Percentiles rank a stretch among this genome's conserved stretches.
Conservation (phyloP, 2,797 vertebrate genomes). For the Zenarchopterus dispar region DNA sequence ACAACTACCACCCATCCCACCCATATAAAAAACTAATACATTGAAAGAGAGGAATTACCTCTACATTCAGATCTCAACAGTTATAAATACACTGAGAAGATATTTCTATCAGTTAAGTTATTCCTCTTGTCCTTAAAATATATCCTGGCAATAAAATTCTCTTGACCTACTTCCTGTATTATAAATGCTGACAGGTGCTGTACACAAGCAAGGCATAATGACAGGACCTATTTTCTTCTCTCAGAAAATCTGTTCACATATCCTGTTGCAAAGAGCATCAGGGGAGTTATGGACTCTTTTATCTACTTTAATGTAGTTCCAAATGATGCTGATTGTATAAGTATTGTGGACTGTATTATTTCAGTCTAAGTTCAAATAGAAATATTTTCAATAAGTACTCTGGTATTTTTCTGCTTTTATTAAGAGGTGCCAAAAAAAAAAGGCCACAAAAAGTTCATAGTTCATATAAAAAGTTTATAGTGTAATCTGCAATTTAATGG, state of each 20-base stretch:
- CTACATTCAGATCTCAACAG: too few relatives aligned
- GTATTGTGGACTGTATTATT: not conserved
- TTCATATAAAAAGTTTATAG: not conserved
- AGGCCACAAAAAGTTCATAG: not conserved
- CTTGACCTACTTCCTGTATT: constrained; percentile 54
- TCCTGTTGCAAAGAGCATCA: constrained; percentile 31
- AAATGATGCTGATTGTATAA: not conserved
- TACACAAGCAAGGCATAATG: constrained; percentile 63
- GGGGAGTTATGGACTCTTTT: constrained; percentile 19
- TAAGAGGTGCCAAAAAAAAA: not conserved
- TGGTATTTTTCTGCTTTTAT: not conserved
- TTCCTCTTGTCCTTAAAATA: constrained; percentile 31
- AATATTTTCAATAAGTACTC: not conserved
- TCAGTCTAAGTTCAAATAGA: not conserved
- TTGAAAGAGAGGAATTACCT: too few relatives aligned
- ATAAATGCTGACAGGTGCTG: constrained; percentile 69
- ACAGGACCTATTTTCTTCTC: constrained; percentile 68
- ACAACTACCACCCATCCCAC: too few relatives aligned
- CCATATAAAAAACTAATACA: too few relatives aligned
- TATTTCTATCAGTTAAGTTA: constrained; percentile 12
- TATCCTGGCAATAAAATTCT: constrained; percentile 22
- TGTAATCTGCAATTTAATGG: too few relatives aligned
- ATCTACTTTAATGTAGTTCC: constrained; percentile 7
- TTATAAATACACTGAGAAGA: not conserved
- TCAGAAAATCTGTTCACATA: constrained; percentile 63